These are phyloP conservation scores for Hirudo medicinalis DNA, from an alignment of 1,140 invertebrate genomes.

Conservation along the genomic window DNA sequence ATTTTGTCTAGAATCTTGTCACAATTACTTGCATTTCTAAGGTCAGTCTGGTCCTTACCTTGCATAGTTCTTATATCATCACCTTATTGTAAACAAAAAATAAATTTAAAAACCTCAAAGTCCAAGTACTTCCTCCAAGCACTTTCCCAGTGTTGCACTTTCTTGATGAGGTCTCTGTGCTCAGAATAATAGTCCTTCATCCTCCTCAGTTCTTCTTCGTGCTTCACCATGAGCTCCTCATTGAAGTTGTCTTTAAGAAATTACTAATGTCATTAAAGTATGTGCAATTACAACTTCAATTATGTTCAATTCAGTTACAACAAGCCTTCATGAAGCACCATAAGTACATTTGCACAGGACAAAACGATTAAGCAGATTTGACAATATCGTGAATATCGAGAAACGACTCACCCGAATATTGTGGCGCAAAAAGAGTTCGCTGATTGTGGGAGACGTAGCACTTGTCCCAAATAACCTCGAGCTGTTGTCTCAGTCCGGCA, in stretches of 20 bases:
- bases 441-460: conserved; percentile 52
- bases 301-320: background rate
- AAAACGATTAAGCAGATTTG: background rate
- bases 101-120: conserved; percentile 46
- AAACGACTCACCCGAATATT: conserved; percentile 26
- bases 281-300: too few relatives aligned
- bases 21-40: too few relatives aligned
- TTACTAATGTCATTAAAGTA: background rate
- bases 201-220: conserved; percentile 58
- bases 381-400: background rate
- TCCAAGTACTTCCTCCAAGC: conserved; percentile 56
- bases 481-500: conserved; percentile 52
- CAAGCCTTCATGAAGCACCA: background rate
- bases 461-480: conserved; percentile 56
- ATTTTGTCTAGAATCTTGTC: too few relatives aligned
- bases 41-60: too few relatives aligned
- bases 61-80: too few relatives aligned
- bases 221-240: conserved; percentile 59
- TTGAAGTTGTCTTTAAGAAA: conserved; percentile 46
- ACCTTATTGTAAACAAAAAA: background rate
- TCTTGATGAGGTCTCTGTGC: conserved; percentile 47
- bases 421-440: conserved; percentile 47
- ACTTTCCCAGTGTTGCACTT: conserved; percentile 47
- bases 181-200: conserved; percentile 54
- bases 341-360: background rate